Evolutionary conservation across 2,888 invertebrate species (phyloP).

Genomic region (Hartigia nigra): DNA sequence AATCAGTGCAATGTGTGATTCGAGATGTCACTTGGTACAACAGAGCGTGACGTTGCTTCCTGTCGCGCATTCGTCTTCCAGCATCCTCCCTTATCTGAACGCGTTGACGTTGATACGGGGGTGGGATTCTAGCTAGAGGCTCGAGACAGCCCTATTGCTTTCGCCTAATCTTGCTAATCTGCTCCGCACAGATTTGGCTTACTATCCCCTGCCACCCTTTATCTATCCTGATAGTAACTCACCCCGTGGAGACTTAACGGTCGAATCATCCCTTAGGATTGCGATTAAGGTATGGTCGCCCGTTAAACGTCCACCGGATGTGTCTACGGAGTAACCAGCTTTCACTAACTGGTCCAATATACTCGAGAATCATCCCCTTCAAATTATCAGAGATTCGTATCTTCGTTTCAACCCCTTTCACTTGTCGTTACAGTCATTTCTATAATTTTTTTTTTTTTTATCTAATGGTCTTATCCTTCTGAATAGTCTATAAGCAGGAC

Average conservation of each 20-base stretch:
- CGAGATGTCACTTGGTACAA: background rate
- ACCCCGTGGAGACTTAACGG: background rate
- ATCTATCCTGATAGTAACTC: constrained; percentile 32
- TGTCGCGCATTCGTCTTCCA: constrained; percentile 30
- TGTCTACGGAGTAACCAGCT: background rate
- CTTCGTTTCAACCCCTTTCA: background rate
- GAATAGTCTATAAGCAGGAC: background rate
- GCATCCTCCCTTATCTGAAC: constrained; percentile 33
- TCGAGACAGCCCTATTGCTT: constrained; percentile 40
- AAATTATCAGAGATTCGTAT: background rate
- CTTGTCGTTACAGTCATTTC: background rate
- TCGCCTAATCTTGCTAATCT: constrained; percentile 55
- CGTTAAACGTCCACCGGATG: constrained; percentile 5
- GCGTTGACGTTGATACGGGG: constrained; percentile 44
- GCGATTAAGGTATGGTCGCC: background rate
- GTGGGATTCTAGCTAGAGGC: constrained; percentile 5
- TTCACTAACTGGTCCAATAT: background rate
- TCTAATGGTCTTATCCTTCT: background rate
- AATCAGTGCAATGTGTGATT: background rate
- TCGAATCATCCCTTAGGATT: background rate
- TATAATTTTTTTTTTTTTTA: background rate
- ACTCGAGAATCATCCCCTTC: background rate
- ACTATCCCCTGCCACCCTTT: constrained; percentile 40
- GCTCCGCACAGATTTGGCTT: constrained; percentile 43
- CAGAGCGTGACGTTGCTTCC: background rate